Evolutionary conservation across 2,797 vertebrate genomes (phyloP).

Genomic region (Brachyalestes nurse): DNA sequence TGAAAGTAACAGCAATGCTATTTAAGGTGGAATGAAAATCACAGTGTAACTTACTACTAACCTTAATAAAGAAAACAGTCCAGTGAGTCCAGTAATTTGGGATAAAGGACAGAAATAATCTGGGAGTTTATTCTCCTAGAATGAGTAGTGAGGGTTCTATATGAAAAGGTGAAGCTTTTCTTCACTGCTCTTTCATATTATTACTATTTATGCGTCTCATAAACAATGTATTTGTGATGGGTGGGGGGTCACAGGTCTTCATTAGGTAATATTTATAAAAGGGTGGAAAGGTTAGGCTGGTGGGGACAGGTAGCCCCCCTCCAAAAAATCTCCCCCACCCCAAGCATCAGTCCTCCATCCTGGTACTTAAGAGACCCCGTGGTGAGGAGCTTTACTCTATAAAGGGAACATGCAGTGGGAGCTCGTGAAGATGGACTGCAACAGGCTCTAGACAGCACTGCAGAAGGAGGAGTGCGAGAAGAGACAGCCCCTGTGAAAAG

Average conservation of each 20-base stretch:
- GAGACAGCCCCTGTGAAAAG: constrained; percentile 63
- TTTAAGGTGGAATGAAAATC: not conserved
- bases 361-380: constrained; percentile 79
- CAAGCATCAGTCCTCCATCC: constrained; percentile 53
- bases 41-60: too few relatives aligned
- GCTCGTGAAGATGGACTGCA: constrained; percentile 75
- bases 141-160: too few relatives aligned
- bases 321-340: constrained; percentile 39
- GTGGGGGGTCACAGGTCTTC: constrained; percentile 66
- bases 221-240: constrained; percentile 46
- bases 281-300: constrained; percentile 18
- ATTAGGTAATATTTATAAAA: constrained; percentile 71
- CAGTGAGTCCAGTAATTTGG: not conserved
- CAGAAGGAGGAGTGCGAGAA: constrained; percentile 61
- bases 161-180: too few relatives aligned
- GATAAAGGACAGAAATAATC: too few relatives aligned
- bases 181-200: not conserved
- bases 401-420: constrained; percentile 79
- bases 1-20: not conserved
- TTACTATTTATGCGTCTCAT: not conserved
- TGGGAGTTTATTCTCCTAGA: too few relatives aligned
- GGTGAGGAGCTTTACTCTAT: constrained; percentile 83
- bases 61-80: too few relatives aligned
- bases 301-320: constrained; percentile 69
- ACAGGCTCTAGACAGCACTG: constrained; percentile 71